Percentiles rank a stretch among this genome's conserved stretches.
Evolutionary conservation across 30 jellyfish, hydroid and myxozoan species (phyloP).

Genomic region (Hydractinia symbiolongicarpus): DNA sequence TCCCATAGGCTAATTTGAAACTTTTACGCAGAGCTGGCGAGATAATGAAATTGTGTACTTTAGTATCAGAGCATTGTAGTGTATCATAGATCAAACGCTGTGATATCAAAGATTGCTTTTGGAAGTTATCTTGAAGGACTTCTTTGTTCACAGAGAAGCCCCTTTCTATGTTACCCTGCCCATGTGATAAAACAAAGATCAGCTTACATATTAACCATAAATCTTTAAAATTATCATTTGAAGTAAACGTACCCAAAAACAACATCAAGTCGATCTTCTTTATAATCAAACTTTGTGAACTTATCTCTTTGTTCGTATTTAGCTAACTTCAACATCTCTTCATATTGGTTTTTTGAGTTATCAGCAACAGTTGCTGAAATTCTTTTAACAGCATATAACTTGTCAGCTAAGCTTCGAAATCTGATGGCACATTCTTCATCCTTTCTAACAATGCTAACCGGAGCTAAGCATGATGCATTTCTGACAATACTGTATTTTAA

Average conservation of each 20-base stretch:
- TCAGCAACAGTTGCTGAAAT: constrained; percentile 1
- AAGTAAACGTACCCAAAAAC: neutral
- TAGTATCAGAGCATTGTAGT: neutral
- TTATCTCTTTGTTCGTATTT: neutral
- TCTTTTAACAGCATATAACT: constrained; percentile 1
- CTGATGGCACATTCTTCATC: neutral
- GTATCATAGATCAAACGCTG: constrained; percentile 23
- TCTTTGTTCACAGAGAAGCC: constrained; percentile 20
- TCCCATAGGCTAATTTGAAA: neutral
- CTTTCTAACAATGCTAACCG: neutral
- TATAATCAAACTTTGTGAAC: neutral
- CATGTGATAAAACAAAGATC: constrained; percentile 17
- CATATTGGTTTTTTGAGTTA: constrained; percentile 5
- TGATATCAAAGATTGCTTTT: neutral
- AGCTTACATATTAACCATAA: constrained; percentile 18
- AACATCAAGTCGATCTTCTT: neutral
- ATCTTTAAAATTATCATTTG: neutral
- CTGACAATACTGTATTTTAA: neutral
- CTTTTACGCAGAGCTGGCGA: neutral
- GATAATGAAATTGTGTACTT: neutral
- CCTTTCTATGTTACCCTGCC: constrained; percentile 19
- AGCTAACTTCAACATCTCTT: constrained; percentile 11
- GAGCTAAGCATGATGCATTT: constrained; percentile 10
- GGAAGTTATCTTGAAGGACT: neutral
- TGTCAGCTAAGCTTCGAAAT: neutral